A percentile compares a stretch with the other conserved stretches of the same genome.
Conservation (phyloP, 2,888 invertebrate species). For the Deroplatys truncata region DNA sequence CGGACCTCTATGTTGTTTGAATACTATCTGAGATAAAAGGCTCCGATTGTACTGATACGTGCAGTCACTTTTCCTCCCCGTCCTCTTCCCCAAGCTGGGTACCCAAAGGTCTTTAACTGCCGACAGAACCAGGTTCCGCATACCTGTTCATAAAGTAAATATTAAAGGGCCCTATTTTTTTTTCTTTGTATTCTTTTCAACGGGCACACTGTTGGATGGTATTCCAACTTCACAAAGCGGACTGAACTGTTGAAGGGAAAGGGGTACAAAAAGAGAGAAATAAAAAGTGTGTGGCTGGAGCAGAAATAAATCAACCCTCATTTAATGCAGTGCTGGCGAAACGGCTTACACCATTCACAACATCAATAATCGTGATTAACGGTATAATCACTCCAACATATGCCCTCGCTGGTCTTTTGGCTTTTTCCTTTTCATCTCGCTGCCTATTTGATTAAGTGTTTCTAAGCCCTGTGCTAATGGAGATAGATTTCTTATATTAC, state of each 20-base stretch:
- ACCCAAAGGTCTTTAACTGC: not conserved
- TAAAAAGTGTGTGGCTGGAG: not conserved
- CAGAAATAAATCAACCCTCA: not conserved
- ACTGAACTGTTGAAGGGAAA: not conserved
- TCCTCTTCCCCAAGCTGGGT: not conserved
- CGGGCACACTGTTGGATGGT: not conserved
- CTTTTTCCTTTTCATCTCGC: not conserved
- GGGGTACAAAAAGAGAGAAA: too few species aligned
- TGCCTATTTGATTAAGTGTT: not conserved
- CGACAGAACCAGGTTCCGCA: not conserved
- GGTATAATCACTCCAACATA: not conserved
- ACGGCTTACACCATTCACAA: not conserved
- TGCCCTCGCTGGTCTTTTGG: not conserved
- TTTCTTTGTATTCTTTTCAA: not conserved
- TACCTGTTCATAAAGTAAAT: not conserved
- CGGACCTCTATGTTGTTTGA: too few species aligned
- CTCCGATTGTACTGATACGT: not conserved
- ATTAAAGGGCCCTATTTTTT: not conserved
- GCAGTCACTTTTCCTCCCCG: not conserved
- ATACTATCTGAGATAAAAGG: not conserved
- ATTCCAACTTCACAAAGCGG: not conserved
- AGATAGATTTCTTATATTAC: not conserved
- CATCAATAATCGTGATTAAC: slow-evolving; percentile 3
- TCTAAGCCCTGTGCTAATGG: not conserved
- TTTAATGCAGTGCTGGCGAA: not conserved